Evolutionary conservation across 2,113 vertebrate species (phyloP), one percentile per base, ranked within the genome.

Genomic region (Polypterus senegalus): DNA sequence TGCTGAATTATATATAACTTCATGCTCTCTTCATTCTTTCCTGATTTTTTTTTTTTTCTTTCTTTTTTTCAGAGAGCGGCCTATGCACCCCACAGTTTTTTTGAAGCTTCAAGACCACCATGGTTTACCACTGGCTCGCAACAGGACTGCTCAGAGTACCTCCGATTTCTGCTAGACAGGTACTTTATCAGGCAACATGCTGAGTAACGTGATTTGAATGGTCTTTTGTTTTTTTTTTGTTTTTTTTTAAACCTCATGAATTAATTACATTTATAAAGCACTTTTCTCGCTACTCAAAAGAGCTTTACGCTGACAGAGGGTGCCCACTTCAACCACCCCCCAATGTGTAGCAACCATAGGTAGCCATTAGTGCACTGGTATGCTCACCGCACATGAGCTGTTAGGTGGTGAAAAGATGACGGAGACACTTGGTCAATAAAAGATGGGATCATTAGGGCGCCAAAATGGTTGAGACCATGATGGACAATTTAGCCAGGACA

Each of bases 141-240:
- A 72, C 95, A 98, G 77, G 95, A 99, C 80, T 98, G 96, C 73
- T 97, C 94, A 0, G 93, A 99, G 64, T 99, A 97, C 80, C 92
- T 98, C 75, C 79, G 91, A 66, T 98, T 97, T 78, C 87, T 99
- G 59, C 79, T 99, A 7, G 93, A 98, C 88, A 94, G 96, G 96
- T 98, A 64, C 10, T 61, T 56, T 47, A 63, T 7, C 10, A 49
- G 46, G 11, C 49, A 46, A 51, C 49, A 44, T 27, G 27, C 27
- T 58, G 9, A 58, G 57, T 7, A 58, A 58, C 8, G 46, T 44
- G 3, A 44, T 47, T 9, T 64, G 46, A 46, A 59, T 64, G 2
- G 2, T 6, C 27, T 27, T 9, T 70, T 9, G 68, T 70, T n/a
- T 63, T 5, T 9, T 27, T 27, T 45, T 60, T 73, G 94, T n/a